Conservation (phyloP, 1,140 invertebrate genomes). For the Drosophila murphyi region DNA sequence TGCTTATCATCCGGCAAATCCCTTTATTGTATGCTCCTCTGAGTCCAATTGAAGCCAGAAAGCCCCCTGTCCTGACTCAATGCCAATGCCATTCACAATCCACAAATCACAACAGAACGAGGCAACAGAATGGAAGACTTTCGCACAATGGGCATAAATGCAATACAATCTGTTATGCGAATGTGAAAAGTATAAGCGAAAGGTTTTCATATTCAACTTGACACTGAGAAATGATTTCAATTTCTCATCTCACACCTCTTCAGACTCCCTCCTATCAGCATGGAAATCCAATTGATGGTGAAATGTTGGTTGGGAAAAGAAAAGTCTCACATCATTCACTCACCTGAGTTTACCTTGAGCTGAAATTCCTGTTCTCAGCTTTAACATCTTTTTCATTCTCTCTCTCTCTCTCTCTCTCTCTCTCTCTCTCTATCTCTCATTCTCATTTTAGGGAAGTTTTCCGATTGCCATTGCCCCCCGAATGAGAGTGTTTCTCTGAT, state of each 20-base stretch:
- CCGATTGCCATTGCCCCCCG: no score
- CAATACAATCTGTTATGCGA: conserved; percentile 33
- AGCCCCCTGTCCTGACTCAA: conserved; percentile 10
- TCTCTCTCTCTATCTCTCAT: background rate
- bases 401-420: background rate
- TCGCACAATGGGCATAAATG: conserved; percentile 33
- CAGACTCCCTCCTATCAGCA: background rate
- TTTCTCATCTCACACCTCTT: conserved; percentile 31
- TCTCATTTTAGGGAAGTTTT: background rate
- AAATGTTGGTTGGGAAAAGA: background rate
- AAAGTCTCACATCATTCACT: background rate
- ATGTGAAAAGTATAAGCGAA: conserved; percentile 20
- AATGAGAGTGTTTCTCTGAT: background rate
- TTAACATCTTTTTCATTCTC: background rate
- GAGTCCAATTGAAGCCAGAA: conserved; percentile 16
- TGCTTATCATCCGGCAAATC: conserved; percentile 28
- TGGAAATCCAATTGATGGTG: conserved; percentile 37
- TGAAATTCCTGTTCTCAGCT: conserved; percentile 50
- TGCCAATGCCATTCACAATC: conserved; percentile 8
- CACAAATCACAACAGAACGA: conserved; percentile 9
- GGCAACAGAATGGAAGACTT: conserved; percentile 12
- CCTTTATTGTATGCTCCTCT: conserved; percentile 25
- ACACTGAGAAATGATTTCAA: conserved; percentile 67
- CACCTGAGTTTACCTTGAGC: conserved; percentile 36
- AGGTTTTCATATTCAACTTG: conserved; percentile 47